These are phyloP conservation scores for Iguana delicatissima DNA, from an alignment of 2,797 vertebrate genomes.

Conservation along the genomic window DNA sequence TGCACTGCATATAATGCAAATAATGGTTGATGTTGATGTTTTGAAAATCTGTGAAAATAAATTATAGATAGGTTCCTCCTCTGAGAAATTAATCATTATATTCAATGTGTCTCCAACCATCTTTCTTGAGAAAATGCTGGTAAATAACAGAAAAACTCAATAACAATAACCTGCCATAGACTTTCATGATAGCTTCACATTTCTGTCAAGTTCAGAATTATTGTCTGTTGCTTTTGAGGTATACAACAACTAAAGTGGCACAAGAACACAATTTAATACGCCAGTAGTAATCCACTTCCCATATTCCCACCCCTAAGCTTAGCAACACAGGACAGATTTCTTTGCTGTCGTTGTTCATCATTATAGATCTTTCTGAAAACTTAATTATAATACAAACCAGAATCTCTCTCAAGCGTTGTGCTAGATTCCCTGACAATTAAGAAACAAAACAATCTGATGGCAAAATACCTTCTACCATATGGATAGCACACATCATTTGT, in stretches of 20 bases:
- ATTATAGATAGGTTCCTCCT: neutral
- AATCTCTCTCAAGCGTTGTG: neutral
- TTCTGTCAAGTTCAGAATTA: neutral
- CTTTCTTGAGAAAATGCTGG: neutral
- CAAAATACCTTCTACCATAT: neutral
- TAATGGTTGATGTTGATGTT: neutral
- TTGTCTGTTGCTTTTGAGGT: neutral
- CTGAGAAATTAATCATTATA: neutral
- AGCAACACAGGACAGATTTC: neutral
- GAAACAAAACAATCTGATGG: neutral
- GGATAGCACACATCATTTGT: neutral
- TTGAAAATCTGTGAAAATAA: neutral
- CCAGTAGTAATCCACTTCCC: too few species aligned
- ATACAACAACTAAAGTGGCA: neutral
- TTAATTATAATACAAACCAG: neutral
- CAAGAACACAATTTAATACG: neutral
- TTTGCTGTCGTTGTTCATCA: neutral
- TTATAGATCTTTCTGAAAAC: neutral
- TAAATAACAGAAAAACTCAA: neutral
- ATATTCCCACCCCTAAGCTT: neutral
- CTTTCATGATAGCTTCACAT: neutral
- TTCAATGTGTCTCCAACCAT: neutral
- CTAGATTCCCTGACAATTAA: neutral
- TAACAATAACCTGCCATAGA: neutral
- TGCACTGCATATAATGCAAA: neutral